Percentiles rank a stretch among this genome's conserved stretches.
phyloP scores from a whole-genome alignment of 2,797 vertebrate species.

The Lepilemur septentrionalis region DNA sequence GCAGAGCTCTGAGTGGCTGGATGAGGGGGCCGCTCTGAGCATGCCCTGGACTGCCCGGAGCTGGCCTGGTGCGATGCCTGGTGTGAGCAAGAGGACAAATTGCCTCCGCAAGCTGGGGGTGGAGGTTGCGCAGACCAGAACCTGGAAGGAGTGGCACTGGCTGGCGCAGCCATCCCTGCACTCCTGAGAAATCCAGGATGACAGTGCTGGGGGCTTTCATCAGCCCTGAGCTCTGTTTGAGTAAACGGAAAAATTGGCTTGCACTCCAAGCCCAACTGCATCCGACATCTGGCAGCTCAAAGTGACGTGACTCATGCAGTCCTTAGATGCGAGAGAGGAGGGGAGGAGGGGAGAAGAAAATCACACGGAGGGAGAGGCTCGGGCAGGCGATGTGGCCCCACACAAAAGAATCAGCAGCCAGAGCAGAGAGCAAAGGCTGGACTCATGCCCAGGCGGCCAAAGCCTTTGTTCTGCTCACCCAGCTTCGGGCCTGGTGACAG shows the following conservation, averaged over 20 bases:
- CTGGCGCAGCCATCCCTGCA: neutral
- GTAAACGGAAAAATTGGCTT: slow-evolving; percentile 56
- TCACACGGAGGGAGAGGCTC: neutral
- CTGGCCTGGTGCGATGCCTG: neutral
- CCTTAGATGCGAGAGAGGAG: slow-evolving; percentile 57
- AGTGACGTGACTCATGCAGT: slow-evolving; percentile 73
- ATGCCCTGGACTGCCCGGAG: neutral
- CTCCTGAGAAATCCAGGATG: neutral
- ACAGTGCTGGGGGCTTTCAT: neutral
- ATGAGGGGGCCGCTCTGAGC: neutral
- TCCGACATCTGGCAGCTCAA: slow-evolving; percentile 72
- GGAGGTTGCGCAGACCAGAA: neutral
- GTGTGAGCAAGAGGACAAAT: neutral
- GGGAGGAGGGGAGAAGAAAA: neutral
- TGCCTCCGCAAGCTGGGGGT: neutral
- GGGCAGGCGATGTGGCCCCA: neutral
- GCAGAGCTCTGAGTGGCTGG: neutral
- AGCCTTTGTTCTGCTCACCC: neutral
- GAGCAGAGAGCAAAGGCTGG: neutral
- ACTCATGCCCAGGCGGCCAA: neutral
- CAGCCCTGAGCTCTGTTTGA: slow-evolving; percentile 48
- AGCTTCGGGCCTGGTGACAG: neutral
- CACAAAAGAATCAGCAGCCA: neutral
- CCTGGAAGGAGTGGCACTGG: neutral
- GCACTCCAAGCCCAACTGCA: slow-evolving; percentile 56